These are phyloP conservation scores for Dolomedes plantarius DNA, from an alignment of 2,888 invertebrate species.

Conservation along the genomic window DNA sequence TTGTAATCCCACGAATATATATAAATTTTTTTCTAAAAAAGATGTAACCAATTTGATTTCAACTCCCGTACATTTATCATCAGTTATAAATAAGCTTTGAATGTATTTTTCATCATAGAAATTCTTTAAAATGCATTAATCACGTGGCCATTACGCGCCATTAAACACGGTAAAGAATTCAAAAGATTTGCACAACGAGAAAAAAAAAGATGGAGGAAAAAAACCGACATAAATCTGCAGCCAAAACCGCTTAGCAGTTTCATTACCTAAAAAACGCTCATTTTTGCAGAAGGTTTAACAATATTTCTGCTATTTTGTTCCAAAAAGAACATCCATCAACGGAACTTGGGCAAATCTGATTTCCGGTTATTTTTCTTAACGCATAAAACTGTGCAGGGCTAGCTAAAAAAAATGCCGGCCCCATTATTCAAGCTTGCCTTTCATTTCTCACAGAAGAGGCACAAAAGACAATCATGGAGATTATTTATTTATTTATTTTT, in stretches of 20 bases:
- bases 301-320: slow-evolving; percentile 9
- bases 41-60: too few species aligned
- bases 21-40: too few species aligned
- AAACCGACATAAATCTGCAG: not conserved
- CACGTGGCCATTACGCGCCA: not conserved
- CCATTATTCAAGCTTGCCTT: not conserved
- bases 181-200: not conserved
- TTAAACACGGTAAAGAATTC: not conserved
- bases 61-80: too few species aligned
- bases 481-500: not conserved
- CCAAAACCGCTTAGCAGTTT: not conserved
- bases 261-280: not conserved
- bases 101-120: not conserved
- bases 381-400: not conserved
- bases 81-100: too few species aligned
- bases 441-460: slow-evolving; percentile 9
- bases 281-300: slow-evolving; percentile 9
- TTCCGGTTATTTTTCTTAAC: not conserved
- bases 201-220: not conserved
- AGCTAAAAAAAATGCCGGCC: not conserved
- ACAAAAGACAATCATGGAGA: slow-evolving; percentile 10
- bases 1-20: too few species aligned
- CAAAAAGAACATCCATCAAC: slow-evolving; percentile 1
- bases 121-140: not conserved
- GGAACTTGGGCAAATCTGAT: slow-evolving; percentile 1